Percentiles rank a stretch among this genome's conserved stretches.
Conservation (phyloP, 2,797 vertebrate species). For the Smutsia gigantea region DNA sequence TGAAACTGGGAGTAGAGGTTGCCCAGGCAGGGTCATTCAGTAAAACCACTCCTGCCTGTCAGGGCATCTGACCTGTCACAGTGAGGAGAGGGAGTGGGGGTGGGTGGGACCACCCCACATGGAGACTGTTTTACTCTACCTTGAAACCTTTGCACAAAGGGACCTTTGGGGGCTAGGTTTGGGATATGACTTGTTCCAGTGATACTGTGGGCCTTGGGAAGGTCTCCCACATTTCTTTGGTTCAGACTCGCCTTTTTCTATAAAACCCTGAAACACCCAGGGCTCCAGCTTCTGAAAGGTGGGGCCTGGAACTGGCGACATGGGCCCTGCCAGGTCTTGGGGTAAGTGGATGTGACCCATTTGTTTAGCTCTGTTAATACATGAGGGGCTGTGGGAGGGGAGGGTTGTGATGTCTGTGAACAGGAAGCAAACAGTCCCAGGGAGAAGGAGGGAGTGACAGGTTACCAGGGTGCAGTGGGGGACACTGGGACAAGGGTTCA, state of each 20-base stretch:
- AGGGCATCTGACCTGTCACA: neutral
- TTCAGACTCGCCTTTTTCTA: neutral
- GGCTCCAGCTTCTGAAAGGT: neutral
- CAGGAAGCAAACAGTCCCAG: neutral
- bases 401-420: neutral
- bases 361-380: neutral
- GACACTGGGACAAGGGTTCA: neutral
- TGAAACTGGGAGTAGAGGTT: neutral
- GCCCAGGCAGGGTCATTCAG: neutral
- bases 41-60: neutral
- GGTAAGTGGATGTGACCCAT: neutral
- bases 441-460: neutral
- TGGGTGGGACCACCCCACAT: neutral
- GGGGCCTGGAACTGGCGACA: neutral
- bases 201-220: neutral
- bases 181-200: neutral
- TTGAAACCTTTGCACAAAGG: neutral
- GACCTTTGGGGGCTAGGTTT: neutral
- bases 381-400: neutral
- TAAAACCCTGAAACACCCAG: neutral
- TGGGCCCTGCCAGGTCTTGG: fast-evolving
- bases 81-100: neutral
- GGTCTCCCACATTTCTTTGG: neutral
- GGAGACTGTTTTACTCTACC: neutral
- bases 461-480: neutral